phyloP scores from a whole-genome alignment of 1,140 invertebrate species.

The Drosophila subpulchrella region DNA sequence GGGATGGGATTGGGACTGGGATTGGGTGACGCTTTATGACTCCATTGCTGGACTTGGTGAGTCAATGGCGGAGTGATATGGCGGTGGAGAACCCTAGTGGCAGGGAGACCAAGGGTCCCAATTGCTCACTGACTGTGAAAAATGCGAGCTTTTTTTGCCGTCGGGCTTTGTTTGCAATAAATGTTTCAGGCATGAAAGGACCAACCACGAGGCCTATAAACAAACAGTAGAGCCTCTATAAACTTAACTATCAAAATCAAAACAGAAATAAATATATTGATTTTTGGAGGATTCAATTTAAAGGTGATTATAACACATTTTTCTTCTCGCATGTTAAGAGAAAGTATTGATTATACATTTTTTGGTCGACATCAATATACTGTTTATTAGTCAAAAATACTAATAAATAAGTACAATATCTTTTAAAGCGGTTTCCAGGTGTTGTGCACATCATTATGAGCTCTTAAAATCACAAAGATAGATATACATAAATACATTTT shows the following conservation, averaged over 20 bases:
- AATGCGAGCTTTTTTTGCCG: constrained; percentile 18
- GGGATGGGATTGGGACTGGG: constrained; percentile 21
- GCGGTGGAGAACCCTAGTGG: not conserved
- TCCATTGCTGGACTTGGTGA: constrained; percentile 49
- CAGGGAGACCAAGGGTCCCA: constrained; percentile 18
- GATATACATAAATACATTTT: too few species aligned
- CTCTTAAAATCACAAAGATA: too few species aligned
- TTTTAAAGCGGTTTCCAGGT: too few species aligned
- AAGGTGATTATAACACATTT: too few species aligned
- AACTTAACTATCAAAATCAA: not conserved
- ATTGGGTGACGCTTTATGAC: constrained; percentile 55
- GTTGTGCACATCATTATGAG: too few species aligned
- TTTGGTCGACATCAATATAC: not conserved
- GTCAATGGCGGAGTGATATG: constrained; percentile 15
- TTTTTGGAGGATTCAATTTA: too few species aligned
- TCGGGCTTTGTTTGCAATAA: constrained; percentile 52
- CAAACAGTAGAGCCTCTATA: not conserved
- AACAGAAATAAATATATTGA: too few species aligned
- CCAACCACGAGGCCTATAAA: not conserved
- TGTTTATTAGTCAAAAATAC: too few species aligned
- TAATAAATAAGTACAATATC: too few species aligned
- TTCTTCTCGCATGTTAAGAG: not conserved
- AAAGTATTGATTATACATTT: not conserved
- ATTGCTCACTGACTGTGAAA: constrained; percentile 59
- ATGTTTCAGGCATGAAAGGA: constrained; percentile 46